Evolutionary conservation across 92 coral and sea anemone genomes (phyloP).

Genomic region (Zoanthus sociatus): DNA sequence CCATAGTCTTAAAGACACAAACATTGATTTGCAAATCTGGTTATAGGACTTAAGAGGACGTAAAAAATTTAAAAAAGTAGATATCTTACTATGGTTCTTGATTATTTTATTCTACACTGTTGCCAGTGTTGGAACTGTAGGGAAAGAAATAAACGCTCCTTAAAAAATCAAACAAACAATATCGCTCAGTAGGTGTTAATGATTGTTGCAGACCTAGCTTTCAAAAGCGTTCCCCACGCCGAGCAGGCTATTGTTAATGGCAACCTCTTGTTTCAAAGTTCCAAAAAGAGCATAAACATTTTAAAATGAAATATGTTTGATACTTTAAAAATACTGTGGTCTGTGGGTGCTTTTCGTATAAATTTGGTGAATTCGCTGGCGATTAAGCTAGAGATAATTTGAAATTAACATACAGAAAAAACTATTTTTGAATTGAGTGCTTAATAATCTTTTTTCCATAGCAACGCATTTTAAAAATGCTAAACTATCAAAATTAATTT

Average conservation of each 20-base stretch:
- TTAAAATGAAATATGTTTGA: neutral
- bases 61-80: neutral
- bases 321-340: neutral
- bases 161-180: neutral
- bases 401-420: neutral
- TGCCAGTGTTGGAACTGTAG: neutral
- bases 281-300: neutral
- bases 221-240: neutral
- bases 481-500: too few relatives aligned
- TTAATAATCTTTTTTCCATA: too few relatives aligned
- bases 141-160: neutral
- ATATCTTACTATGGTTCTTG: neutral
- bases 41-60: too few relatives aligned
- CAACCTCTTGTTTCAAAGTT: neutral
- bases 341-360: neutral
- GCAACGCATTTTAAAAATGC: too few relatives aligned
- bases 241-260: neutral
- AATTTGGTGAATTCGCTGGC: neutral
- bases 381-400: neutral
- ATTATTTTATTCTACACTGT: neutral
- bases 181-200: conserved; percentile 3
- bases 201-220: neutral
- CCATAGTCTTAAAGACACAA: too few relatives aligned
- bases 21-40: too few relatives aligned
- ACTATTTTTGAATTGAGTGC: neutral